Percentiles rank a stretch among this genome's conserved stretches.
Evolutionary conservation across 2,113 vertebrate genomes (phyloP).

Genomic region (Spilogale gracilis): DNA sequence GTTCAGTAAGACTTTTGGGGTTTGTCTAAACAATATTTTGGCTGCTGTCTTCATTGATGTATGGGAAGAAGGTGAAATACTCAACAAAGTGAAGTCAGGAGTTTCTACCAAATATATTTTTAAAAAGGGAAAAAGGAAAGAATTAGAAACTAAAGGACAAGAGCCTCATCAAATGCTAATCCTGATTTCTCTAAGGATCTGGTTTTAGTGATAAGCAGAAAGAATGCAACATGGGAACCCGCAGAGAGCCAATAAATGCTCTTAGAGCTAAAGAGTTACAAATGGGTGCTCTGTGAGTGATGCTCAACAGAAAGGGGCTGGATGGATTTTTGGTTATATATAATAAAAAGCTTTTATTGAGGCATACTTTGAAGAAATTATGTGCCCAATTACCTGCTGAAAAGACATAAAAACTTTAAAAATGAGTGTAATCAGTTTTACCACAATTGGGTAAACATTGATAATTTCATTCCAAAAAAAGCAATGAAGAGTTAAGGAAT

Average conservation of each 20-base stretch:
- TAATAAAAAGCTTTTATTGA: neutral
- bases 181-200: neutral
- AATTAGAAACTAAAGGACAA: neutral
- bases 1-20: constrained; percentile 22
- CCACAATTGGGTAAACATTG: neutral
- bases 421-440: neutral
- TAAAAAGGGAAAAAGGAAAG: neutral
- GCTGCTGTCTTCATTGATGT: constrained; percentile 2
- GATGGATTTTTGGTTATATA: neutral
- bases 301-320: neutral
- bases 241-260: too few relatives aligned
- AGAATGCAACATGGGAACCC: neutral
- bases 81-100: constrained; percentile 21
- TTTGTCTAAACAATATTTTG: constrained; percentile 50
- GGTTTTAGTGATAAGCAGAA: neutral
- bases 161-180: neutral
- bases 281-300: neutral
- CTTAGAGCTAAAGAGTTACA: neutral
- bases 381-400: neutral
- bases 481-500: neutral
- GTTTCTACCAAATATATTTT: constrained; percentile 19
- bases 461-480: neutral
- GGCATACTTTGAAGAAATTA: neutral
- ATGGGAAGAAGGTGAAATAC: constrained; percentile 53
- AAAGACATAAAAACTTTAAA: neutral